Evolutionary conservation across 2,113 vertebrate genomes (phyloP).

Genomic region (Meles meles): DNA sequence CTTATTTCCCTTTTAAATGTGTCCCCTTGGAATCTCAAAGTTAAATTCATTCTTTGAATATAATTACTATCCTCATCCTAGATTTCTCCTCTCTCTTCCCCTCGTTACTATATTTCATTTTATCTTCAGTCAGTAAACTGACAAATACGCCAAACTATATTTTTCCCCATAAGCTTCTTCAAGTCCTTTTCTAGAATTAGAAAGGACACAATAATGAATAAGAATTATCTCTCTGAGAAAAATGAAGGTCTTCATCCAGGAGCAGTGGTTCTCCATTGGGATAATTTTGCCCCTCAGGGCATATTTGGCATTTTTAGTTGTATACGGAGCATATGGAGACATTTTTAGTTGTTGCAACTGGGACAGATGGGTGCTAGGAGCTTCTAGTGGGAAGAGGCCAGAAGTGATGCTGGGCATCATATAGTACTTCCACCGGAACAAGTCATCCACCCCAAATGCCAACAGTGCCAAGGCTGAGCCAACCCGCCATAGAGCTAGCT

Average conservation of each 20-base stretch:
- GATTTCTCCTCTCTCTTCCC: background rate
- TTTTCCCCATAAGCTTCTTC: background rate
- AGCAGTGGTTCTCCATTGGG: background rate
- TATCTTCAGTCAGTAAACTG: background rate
- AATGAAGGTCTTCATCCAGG: background rate
- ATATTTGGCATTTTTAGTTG: background rate
- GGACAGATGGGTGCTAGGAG: background rate
- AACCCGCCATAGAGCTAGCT: background rate
- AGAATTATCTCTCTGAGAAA: background rate
- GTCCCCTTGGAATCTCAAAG: background rate
- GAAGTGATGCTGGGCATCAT: background rate
- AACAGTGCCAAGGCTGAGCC: background rate
- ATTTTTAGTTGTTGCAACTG: background rate
- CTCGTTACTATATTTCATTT: background rate
- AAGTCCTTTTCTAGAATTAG: background rate
- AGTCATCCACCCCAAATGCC: background rate
- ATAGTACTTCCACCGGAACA: background rate
- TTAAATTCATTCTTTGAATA: background rate
- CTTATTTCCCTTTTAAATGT: background rate
- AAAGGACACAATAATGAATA: background rate
- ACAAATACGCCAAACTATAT: background rate
- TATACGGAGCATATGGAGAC: background rate
- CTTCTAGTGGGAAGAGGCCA: background rate
- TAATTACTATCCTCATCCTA: background rate
- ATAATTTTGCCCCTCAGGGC: background rate